Percentiles rank a stretch among this genome's conserved stretches.
Evolutionary conservation across 2,113 vertebrate species (phyloP).

Genomic region (Pachycephala philippinensis): DNA sequence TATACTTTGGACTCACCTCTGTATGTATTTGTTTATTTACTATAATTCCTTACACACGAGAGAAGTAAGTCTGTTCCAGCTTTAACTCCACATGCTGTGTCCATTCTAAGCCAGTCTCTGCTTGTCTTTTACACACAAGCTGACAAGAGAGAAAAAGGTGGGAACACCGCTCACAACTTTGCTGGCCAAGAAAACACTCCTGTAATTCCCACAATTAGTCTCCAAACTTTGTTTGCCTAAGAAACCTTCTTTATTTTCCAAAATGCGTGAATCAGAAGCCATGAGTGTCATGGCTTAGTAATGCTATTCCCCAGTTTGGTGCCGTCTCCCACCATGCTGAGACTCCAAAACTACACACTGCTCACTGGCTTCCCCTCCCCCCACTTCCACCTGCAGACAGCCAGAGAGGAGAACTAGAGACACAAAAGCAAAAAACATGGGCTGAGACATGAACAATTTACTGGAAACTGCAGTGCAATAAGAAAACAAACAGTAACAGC

Average conservation of each 20-base stretch:
- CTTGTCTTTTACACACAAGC: not conserved
- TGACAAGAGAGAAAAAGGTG: not conserved
- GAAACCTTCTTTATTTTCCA: not conserved
- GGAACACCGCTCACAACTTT: not conserved
- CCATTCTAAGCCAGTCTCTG: not conserved
- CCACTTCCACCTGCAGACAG: not conserved
- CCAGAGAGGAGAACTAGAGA: not conserved
- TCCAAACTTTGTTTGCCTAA: not conserved
- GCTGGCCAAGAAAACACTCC: not conserved
- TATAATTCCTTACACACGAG: not conserved
- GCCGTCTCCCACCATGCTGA: accelerated
- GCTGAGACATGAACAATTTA: not conserved
- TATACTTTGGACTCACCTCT: not conserved
- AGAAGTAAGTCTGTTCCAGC: constrained; percentile 21
- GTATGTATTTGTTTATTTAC: not conserved
- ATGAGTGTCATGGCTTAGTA: not conserved
- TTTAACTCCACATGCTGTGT: not conserved
- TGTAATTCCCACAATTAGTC: not conserved
- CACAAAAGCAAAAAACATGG: not conserved
- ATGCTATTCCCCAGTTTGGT: not conserved
- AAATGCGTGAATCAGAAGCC: not conserved
- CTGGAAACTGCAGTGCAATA: not conserved
- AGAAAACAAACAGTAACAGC: not conserved
- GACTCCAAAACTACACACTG: not conserved
- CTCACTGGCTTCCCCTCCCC: not conserved